Base-by-base conservation (phyloP, 2,888 invertebrate species). In the Acanthacorydalis orientalis region DNA sequence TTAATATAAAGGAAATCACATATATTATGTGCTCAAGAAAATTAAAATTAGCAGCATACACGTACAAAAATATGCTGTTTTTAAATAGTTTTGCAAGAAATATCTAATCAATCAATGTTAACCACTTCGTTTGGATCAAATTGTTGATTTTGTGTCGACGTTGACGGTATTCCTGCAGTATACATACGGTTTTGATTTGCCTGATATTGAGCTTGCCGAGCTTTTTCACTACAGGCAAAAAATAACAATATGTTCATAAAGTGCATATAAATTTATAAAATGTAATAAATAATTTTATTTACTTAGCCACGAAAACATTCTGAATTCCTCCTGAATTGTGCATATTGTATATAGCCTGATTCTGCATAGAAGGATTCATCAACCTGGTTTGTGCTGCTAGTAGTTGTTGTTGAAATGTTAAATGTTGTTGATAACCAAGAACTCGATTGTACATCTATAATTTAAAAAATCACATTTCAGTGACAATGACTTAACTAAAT, bases 121-220 rank as follows among this genome's bases (percentile, higher is more conserved):
- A 43, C 32, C 14, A 31, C 31, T 43, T 43, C 32, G 11, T 43
- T 43, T 23, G 23, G 23, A 43, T 43, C 32, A 31, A 43, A 43
- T 32, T 31, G 43, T 43, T 32, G n/a, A 42, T 31, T 31, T 14
- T 43, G 31, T 43, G 14, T 43, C 7, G 23, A 31, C n/a, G 23
- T 31, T 31, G 23, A 31, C n/a, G n/a, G 16, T 31, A 31, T 43
- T 31, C 14, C 11, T 43, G 43, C 12, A 14, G 23, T 12, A 10
- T 14, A 14, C 32, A 16, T 43, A 31, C 14, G 12, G 10, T 31
- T 43, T 32, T 11, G 23, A 10, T 31, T 43, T 31, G 16, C 42
- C 31, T n/a, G 11, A 31, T 14, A 38, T n/a, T 38, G 39, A 38
- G 39, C 8, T 10, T 38, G 14, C 11, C 15, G 12, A 1, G 39